Evolutionary conservation across 1,140 invertebrate species (phyloP).

Genomic region (Myzus persicae): DNA sequence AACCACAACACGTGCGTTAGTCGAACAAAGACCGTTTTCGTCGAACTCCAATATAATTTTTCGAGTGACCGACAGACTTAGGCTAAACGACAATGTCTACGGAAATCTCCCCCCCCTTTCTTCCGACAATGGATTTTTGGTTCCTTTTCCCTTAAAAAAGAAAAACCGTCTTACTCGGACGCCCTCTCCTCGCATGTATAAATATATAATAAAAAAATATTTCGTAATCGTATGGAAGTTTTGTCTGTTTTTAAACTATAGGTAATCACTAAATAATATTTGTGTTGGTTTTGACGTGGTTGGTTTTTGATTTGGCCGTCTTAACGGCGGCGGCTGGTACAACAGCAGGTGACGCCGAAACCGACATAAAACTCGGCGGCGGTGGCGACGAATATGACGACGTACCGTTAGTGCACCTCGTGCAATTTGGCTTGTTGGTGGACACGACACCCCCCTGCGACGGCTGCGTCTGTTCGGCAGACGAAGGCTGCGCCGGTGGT

Average conservation of each 20-base stretch:
- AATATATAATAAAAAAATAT: neutral
- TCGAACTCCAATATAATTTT: too few relatives aligned
- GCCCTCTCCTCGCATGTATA: neutral
- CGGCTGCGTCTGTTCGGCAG: neutral
- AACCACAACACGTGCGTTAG: neutral
- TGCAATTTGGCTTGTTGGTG: neutral
- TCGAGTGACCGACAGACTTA: neutral
- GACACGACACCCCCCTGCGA: neutral
- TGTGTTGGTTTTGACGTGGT: conserved; percentile 29
- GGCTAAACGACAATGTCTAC: too few relatives aligned
- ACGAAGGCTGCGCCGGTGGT: neutral
- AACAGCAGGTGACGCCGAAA: neutral
- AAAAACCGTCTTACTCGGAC: neutral
- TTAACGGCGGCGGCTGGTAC: neutral
- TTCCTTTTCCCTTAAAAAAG: neutral
- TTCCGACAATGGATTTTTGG: neutral
- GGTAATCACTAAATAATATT: neutral
- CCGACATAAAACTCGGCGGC: conserved; percentile 4
- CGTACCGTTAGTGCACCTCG: neutral
- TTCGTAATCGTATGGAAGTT: neutral
- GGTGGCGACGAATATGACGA: conserved; percentile 3
- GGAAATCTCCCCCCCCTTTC: neutral
- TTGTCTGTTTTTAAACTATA: too few relatives aligned
- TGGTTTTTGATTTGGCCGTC: conserved; percentile 47
- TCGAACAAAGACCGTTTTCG: neutral